Percentiles rank a stretch among this genome's conserved stretches.
phyloP scores from a whole-genome alignment of 2,888 invertebrate species.

The Endotricha flammealis region DNA sequence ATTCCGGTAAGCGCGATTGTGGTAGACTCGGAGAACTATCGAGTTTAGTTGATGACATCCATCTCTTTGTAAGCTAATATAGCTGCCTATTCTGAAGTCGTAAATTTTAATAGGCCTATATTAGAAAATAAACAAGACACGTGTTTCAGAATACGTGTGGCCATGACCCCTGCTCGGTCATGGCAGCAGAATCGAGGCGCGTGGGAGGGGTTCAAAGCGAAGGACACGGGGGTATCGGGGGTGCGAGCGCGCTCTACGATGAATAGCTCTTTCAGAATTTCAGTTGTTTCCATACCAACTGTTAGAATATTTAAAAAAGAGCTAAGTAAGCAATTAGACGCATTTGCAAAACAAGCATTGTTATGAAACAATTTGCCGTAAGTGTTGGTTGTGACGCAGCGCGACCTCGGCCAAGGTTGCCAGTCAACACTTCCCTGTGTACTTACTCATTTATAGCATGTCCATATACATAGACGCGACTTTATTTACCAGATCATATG shows the following conservation, averaged over 20 bases:
- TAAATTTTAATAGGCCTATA: slow-evolving; percentile 11
- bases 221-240: slow-evolving; percentile 30
- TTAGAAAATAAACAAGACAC: slow-evolving; percentile 37
- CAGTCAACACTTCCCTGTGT: slow-evolving; percentile 69
- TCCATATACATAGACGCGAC: slow-evolving; percentile 40
- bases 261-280: slow-evolving; percentile 33
- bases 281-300: slow-evolving; percentile 31
- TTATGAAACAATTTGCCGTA: slow-evolving; percentile 64
- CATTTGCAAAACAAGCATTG: slow-evolving; percentile 42
- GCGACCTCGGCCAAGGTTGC: slow-evolving; percentile 73
- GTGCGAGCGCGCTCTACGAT: slow-evolving; percentile 19
- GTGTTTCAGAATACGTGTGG: slow-evolving; percentile 54
- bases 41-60: not conserved
- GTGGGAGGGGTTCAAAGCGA: slow-evolving; percentile 42
- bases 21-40: not conserved
- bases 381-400: slow-evolving; percentile 65
- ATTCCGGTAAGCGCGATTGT: not conserved
- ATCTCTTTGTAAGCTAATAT: not conserved
- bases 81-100: not conserved
- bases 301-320: slow-evolving; percentile 20
- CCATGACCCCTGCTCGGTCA: slow-evolving; percentile 72
- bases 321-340: slow-evolving; percentile 29
- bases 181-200: slow-evolving; percentile 31
- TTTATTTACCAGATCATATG: slow-evolving; percentile 13
- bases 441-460: slow-evolving; percentile 57